A percentile compares a stretch with the other conserved stretches of the same genome.
Evolutionary conservation across 2,888 invertebrate species (phyloP).

Genomic region (Caenorhabditis angaria): DNA sequence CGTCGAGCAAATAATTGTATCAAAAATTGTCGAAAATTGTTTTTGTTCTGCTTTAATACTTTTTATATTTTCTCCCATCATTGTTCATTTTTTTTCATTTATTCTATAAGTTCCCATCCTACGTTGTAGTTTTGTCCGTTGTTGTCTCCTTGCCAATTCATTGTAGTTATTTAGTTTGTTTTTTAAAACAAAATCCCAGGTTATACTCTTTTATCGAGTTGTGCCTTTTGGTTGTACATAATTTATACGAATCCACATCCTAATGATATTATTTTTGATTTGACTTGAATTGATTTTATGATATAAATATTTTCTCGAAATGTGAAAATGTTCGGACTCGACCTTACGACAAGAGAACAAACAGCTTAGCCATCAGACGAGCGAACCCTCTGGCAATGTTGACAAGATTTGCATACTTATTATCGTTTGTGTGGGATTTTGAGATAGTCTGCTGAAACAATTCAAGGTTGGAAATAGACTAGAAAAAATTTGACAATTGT

Average conservation of each 20-base stretch:
- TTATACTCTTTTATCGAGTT: slow-evolving; percentile 2
- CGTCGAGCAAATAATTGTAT: neutral
- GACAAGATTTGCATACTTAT: too few relatives aligned
- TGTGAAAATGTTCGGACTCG: too few relatives aligned
- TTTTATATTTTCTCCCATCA: neutral
- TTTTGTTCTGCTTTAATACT: neutral
- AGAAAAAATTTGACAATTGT: too few relatives aligned
- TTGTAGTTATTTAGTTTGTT: neutral
- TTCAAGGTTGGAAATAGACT: too few relatives aligned
- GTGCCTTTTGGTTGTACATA: slow-evolving; percentile 1
- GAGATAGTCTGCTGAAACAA: neutral
- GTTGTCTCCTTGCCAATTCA: neutral
- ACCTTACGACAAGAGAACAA: too few relatives aligned
- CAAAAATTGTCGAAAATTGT: too few relatives aligned
- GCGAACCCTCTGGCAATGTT: too few relatives aligned
- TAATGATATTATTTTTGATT: neutral
- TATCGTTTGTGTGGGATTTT: neutral
- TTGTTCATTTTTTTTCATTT: neutral
- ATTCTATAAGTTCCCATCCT: neutral
- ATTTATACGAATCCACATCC: neutral
- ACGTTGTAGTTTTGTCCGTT: neutral
- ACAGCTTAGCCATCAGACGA: too few relatives aligned
- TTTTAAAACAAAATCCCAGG: slow-evolving; percentile 5
- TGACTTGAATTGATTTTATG: neutral
- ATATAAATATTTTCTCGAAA: too few relatives aligned